These are phyloP conservation scores for Lophius americanus DNA, from an alignment of 2,797 vertebrate species.

Conservation along the genomic window DNA sequence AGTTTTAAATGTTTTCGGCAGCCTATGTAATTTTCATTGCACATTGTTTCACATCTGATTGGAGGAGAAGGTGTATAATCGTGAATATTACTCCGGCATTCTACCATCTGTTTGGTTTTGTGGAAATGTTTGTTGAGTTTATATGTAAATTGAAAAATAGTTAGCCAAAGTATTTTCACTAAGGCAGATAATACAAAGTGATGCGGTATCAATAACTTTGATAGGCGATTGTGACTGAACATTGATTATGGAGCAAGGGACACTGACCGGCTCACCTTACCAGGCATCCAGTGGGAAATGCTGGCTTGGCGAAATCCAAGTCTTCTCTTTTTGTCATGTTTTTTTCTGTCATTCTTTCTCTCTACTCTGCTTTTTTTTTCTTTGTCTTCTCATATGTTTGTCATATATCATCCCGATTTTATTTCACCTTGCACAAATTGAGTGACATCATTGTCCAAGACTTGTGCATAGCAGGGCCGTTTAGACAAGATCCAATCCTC, in stretches of 20 bases:
- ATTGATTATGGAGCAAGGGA: slow-evolving; percentile 74
- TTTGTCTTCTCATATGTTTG: neutral
- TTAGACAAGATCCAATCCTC: neutral
- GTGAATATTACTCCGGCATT: neutral
- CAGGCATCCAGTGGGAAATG: slow-evolving; percentile 40
- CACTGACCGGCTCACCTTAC: slow-evolving; percentile 60
- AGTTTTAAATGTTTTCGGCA: neutral
- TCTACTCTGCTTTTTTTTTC: neutral
- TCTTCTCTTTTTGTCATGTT: slow-evolving; percentile 15
- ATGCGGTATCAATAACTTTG: slow-evolving; percentile 66
- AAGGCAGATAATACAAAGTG: slow-evolving; percentile 20
- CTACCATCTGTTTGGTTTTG: too few relatives aligned
- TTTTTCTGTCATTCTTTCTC: neutral
- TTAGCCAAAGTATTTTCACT: neutral
- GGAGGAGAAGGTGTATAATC: neutral
- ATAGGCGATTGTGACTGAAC: slow-evolving; percentile 59
- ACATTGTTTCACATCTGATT: neutral
- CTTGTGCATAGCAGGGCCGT: too few relatives aligned
- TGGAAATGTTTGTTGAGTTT: neutral
- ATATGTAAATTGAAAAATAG: neutral
- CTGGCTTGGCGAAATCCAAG: slow-evolving; percentile 58
- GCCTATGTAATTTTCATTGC: neutral
- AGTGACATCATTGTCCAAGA: neutral
- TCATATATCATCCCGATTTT: neutral
- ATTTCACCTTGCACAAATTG: neutral